phyloP scores from a whole-genome alignment of 2,113 vertebrate genomes.

The Rhegmatorhina hoffmannsi region DNA sequence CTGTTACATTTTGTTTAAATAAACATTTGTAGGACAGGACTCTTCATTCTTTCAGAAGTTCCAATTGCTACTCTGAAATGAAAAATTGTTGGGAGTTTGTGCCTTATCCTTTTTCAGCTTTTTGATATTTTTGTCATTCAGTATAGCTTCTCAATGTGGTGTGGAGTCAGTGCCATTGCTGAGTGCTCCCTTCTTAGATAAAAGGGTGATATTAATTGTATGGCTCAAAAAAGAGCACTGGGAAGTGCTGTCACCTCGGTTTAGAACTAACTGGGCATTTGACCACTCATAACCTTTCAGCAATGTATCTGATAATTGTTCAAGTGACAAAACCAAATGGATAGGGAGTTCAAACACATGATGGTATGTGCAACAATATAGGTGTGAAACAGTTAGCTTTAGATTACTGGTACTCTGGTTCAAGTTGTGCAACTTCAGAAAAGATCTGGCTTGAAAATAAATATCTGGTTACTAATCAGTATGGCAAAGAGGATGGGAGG shows the following conservation, averaged over 20 bases:
- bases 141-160: neutral
- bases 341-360: neutral
- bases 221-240: neutral
- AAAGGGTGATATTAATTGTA: neutral
- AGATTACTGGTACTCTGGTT: neutral
- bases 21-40: neutral
- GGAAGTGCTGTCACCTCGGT: neutral
- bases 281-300: neutral
- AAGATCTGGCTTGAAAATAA: neutral
- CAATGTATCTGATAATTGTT: neutral
- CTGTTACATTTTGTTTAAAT: neutral
- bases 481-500: neutral
- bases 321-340: neutral
- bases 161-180: neutral
- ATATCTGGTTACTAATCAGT: neutral
- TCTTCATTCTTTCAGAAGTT: neutral
- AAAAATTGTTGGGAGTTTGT: neutral
- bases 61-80: neutral
- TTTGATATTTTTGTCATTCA: neutral
- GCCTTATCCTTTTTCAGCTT: neutral
- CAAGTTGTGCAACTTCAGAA: neutral
- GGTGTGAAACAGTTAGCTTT: neutral
- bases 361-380: neutral
- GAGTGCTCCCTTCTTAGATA: neutral
- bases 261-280: neutral